phyloP scores from a whole-genome alignment of 2,797 vertebrate genomes.

The Catharus ustulatus region DNA sequence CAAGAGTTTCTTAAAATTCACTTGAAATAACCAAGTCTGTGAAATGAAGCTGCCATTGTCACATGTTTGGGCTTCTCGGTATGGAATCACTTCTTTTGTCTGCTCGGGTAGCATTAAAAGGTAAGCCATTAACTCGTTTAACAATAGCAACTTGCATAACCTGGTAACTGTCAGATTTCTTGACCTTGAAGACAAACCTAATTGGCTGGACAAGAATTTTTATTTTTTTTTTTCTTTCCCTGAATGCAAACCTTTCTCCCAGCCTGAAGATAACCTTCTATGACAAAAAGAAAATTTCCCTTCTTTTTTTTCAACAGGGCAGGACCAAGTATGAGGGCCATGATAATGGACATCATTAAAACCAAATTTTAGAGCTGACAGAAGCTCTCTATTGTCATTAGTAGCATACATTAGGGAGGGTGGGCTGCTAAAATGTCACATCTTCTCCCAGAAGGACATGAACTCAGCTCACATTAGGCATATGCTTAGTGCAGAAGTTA shows the following conservation, averaged over 20 bases:
- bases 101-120: not conserved
- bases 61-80: not conserved
- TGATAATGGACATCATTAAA: not conserved
- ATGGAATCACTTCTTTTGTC: not conserved
- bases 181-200: not conserved
- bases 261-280: not conserved
- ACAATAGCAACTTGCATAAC: not conserved
- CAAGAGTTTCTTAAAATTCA: not conserved
- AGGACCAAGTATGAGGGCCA: not conserved
- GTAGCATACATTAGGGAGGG: fast-evolving
- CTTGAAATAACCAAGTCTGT: not conserved
- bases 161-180: not conserved
- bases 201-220: not conserved
- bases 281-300: not conserved
- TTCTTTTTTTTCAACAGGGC: not conserved
- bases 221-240: not conserved
- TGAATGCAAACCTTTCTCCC: not conserved
- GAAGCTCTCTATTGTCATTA: not conserved
- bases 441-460: not conserved
- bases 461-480: not conserved
- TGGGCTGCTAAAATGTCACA: not conserved
- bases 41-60: not conserved
- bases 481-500: not conserved
- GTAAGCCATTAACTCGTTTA: not conserved
- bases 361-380: not conserved